Percentiles rank a stretch among this genome's conserved stretches.
phyloP scores from a whole-genome alignment of 2,797 vertebrate species.

The Chloroceryle inda region DNA sequence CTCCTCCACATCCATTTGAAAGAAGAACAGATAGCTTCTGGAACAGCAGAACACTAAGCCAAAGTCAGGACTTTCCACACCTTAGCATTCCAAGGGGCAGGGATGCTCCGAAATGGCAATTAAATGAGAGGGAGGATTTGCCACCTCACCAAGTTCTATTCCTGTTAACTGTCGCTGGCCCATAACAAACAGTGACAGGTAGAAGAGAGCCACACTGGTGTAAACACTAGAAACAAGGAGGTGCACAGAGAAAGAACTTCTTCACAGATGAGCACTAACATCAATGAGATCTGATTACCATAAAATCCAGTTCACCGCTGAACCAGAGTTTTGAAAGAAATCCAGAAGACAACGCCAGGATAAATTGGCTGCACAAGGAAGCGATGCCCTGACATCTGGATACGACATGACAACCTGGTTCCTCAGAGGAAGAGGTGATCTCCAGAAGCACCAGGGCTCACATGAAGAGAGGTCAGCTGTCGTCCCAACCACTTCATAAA shows the following conservation, averaged over 20 bases:
- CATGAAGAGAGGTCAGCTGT: not conserved
- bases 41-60: not conserved
- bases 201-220: accelerated
- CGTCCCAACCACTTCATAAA: accelerated
- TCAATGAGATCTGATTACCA: not conserved
- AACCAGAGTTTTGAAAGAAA: not conserved
- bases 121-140: accelerated
- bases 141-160: not conserved
- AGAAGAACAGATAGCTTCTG: not conserved
- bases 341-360: conserved; percentile 14
- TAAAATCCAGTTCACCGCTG: not conserved
- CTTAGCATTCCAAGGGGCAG: not conserved
- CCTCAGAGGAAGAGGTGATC: not conserved
- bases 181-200: accelerated
- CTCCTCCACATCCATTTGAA: not conserved
- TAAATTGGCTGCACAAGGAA: not conserved
- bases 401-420: not conserved
- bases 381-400: not conserved
- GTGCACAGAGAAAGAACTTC: not conserved
- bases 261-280: not conserved
- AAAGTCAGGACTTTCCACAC: not conserved
- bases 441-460: accelerated
- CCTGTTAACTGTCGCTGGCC: not conserved
- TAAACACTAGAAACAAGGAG: not conserved
- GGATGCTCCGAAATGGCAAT: not conserved